phyloP scores from a whole-genome alignment of 2,797 vertebrate genomes.

The Urosaurus nigricauda region DNA sequence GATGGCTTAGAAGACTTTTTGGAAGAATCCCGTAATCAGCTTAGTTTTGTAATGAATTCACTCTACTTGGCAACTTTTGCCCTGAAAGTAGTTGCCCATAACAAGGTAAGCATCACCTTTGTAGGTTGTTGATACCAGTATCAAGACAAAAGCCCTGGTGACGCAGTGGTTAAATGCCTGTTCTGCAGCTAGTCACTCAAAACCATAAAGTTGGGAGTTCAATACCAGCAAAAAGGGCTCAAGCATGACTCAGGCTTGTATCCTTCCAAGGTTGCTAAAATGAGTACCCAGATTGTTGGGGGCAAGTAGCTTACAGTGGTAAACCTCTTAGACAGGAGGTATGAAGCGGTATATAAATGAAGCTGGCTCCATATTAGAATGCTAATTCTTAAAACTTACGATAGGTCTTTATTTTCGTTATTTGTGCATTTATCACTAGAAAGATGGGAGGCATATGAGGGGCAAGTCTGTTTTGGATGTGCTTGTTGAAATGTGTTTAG shows the following conservation, averaged over 20 bases:
- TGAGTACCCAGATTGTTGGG: too few species aligned
- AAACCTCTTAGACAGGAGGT: too few species aligned
- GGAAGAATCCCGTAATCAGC: constrained; percentile 96
- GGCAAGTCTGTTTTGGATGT: neutral
- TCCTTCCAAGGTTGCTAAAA: too few species aligned
- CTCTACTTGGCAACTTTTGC: constrained; percentile 97
- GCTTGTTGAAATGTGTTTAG: neutral
- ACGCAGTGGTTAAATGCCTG: too few species aligned
- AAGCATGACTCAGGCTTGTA: too few species aligned
- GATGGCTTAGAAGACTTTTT: constrained; percentile 97
- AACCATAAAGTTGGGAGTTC: too few species aligned
- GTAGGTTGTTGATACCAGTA: constrained; percentile 8
- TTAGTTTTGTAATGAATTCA: constrained; percentile 99
- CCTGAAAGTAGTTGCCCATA: constrained; percentile 96
- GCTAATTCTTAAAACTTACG: neutral
- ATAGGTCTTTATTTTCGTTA: neutral
- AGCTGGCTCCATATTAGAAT: neutral
- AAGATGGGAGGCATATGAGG: neutral
- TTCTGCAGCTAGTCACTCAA: too few species aligned
- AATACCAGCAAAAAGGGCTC: too few species aligned
- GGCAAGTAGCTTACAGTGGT: too few species aligned
- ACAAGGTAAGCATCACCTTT: constrained; percentile 85
- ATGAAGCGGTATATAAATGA: too few species aligned
- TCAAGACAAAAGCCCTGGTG: too few species aligned
- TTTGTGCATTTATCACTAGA: neutral